phyloP scores from a whole-genome alignment of 1,140 invertebrate species.

The Hirudo medicinalis region DNA sequence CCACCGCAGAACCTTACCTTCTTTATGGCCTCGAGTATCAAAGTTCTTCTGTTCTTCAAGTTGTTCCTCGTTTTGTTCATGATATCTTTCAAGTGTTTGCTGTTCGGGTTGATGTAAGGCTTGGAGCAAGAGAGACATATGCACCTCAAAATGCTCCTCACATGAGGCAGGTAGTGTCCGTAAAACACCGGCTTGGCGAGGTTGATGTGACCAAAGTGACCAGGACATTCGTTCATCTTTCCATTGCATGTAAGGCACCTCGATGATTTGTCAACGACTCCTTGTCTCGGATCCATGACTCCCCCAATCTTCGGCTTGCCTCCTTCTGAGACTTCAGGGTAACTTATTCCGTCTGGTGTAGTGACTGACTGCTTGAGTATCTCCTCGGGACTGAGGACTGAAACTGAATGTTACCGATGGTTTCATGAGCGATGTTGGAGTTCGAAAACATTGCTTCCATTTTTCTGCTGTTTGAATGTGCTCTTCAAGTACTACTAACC shows the following conservation, averaged over 20 bases:
- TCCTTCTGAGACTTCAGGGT: slow-evolving; percentile 94
- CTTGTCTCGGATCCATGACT: slow-evolving; percentile 95
- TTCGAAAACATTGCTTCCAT: too few relatives aligned
- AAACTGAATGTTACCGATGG: too few relatives aligned
- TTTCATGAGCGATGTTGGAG: too few relatives aligned
- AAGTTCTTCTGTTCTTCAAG: too few relatives aligned
- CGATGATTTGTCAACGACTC: slow-evolving; percentile 74
- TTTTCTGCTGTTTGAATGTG: too few relatives aligned
- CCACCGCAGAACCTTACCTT: too few relatives aligned
- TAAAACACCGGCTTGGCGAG: slow-evolving; percentile 96
- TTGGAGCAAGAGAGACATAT: slow-evolving; percentile 97
- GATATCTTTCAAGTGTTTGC: slow-evolving; percentile 32
- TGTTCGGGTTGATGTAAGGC: slow-evolving; percentile 75
- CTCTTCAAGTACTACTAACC: too few relatives aligned
- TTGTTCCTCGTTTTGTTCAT: too few relatives aligned
- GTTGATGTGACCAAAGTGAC: slow-evolving; percentile 99
- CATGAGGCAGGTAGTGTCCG: slow-evolving; percentile 91
- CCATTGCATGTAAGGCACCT: slow-evolving; percentile 94
- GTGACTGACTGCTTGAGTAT: slow-evolving; percentile 49
- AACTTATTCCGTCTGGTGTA: slow-evolving; percentile 88
- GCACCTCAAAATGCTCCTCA: slow-evolving; percentile 86
- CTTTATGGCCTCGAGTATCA: slow-evolving; percentile 75
- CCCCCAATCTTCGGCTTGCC: slow-evolving; percentile 92
- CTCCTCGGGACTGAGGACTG: too few relatives aligned
- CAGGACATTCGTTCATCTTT: slow-evolving; percentile 95